Evolutionary conservation across 1,140 invertebrate genomes (phyloP), one percentile per base, ranked within the genome.

Genomic region (Colletes latitarsis): DNA sequence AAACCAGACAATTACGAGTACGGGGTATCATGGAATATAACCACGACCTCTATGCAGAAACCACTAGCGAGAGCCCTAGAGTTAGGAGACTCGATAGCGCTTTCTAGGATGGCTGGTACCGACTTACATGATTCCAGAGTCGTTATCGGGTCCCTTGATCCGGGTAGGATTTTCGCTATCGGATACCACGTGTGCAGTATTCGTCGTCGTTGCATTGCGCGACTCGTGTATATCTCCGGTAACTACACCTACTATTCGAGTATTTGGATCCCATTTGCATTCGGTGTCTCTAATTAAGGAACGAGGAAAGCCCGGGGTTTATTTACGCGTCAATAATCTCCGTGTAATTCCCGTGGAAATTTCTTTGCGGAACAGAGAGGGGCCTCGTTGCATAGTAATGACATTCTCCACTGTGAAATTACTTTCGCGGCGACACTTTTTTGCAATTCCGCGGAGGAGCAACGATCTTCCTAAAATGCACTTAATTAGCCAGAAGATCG

Each of bases 401-500:
- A 60, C 52, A 46, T 46, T 30, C 77, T 8, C 21, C 39, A 52
- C 60, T 73, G 49, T 12, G 30, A 58, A 73, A 80, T 67, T 80
- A 67, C 63, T 60, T n/a, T 15, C 4, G 49, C 4, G 15, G 62
- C 71, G 10, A 62, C 58, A 53, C 21, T 17, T 74, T 74, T 74
- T 68, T 68, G 78, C 30, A 74, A 80, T 74, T 80, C 53, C 53
- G 67, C n/a, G 63, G 63, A n/a, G 55, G 43, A 73, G 12, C 52
- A 43, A 66, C 41, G 62, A 21, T 74, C 71, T 75, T 41, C 46
- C 41, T 75, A 52, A 72, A 68, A 74, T 68, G 72, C 72, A 75
- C 71, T 80, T 80, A 80, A 80, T 80, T 80, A 80, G 46, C 62
- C 21, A 52, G 63, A 74, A 74, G 78, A 80, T 75, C 78, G 78